Base-by-base conservation (phyloP, 2,113 vertebrate genomes). In the Saguinus imperator region DNA sequence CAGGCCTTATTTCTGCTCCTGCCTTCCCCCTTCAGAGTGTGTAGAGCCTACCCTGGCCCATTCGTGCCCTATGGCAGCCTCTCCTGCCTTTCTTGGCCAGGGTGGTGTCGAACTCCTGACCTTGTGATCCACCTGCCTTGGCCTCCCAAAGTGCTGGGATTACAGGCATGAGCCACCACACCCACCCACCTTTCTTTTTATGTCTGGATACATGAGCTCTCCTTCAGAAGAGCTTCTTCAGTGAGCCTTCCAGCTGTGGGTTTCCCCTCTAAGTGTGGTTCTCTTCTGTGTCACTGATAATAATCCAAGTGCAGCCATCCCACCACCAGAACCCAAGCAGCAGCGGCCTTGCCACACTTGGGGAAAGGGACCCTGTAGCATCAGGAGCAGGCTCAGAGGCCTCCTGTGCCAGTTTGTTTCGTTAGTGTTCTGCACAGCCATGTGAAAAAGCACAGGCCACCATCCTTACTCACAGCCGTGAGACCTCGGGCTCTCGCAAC, bases 331-430 rank as follows among this genome's bases (percentile, higher is more conserved):
- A 79, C 61, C 6, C 1, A 29, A 32, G 17, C 61, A 64, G 64
- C 72, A 29, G 72, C 35, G 1, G 2, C 3, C 2, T 61, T 3
- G 1, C 52, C 18, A 6, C 12, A 3, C 43, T 70, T 37, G 52
- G 48, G 52, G 16, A 37, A 4, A 32, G 89, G 76, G 20, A 18
- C 25, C 11, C 13, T 12, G 23, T 11, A 3, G 6, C 43, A 3
- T 17, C 11, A 20, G 18, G 23, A 40, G 1, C 8, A 76, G 76
- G 76, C 27, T 5, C 20, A 12, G 37, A 40, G n/a, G 48, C 37
- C 37, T 14, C 1, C n/a, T 13, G 0, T 17, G 9, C 25, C n/a
- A 27, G 21, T n/a, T 5, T 9, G 20, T 16, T 16, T 6, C 9
- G 52, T 27, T 5, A 29, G 12, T 52, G 37, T 82, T 82, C 27